Evolutionary conservation across 2,888 invertebrate genomes (phyloP), one percentile per base, ranked within the genome.

Genomic region (Hypomecis atomaria): DNA sequence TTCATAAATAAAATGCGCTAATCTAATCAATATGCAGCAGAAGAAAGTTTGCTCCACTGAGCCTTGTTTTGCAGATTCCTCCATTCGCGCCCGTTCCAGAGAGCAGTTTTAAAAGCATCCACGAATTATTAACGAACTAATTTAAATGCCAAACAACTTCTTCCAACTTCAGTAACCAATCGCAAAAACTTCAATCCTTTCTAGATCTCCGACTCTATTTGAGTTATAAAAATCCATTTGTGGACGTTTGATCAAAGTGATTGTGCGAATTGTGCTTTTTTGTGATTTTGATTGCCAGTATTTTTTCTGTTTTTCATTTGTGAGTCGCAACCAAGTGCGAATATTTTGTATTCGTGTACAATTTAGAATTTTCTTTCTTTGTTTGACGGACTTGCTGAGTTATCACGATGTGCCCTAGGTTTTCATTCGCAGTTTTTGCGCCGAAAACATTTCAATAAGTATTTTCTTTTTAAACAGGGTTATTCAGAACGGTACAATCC

Each of bases 121-220:
- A 37, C 37, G 44, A 55, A 55, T 55, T 45, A 45, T 55, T 55
- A 45, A 55, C 36, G 36, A 45, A 13, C 55, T 44, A 55, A 55
- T 55, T 55, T 45, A 37, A 44, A 55, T 55, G 45, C 45, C 44
- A 55, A 55, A 45, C 55, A 45, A 55, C 45, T 55, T 45, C 37
- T 45, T 13, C 38, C 2, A 52, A 40, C 40, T 40, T 42, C 8
- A 4, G 52, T n/a, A 10, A 52, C 52, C 40, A 42, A 40, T 52
- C 6, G 52, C 40, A 52, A 52, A 52, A 42, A 52, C 23, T 52
- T 42, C 10, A 33, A 40, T 40, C 40, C 40, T 37, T 45, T 55
- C 11, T 45, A 55, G 45, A 9, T 13, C 37, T 45, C 38, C 38
- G 13, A 44, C 55, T 37, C 23, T 13, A 54, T 53, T 42, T 11